Evolutionary conservation across 2,888 invertebrate genomes (phyloP).

Genomic region (Ferdinandea cuprea): DNA sequence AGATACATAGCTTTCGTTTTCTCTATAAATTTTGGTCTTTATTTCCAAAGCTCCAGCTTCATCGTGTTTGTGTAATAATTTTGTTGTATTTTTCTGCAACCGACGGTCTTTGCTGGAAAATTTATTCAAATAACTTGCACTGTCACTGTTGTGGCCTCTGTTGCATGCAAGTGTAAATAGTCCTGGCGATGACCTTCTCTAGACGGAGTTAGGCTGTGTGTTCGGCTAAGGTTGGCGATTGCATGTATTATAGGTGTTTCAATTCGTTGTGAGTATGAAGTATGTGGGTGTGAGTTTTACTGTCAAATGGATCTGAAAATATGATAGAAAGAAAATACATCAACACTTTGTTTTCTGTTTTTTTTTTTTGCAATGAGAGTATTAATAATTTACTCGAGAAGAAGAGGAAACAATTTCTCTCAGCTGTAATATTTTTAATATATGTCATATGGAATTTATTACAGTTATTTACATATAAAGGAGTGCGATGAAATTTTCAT

Average conservation of each 20-base stretch:
- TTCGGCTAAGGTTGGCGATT: background rate
- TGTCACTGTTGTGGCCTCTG: slow-evolving; percentile 29
- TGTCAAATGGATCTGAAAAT: slow-evolving; percentile 48
- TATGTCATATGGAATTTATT: slow-evolving; percentile 36
- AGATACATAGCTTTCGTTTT: too few species aligned
- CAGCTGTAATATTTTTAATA: slow-evolving; percentile 30
- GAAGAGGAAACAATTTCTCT: slow-evolving; percentile 1
- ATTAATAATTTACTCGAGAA: slow-evolving; percentile 34
- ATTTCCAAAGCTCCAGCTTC: background rate
- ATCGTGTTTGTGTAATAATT: background rate
- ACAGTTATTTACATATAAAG: slow-evolving; percentile 2
- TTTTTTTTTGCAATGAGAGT: slow-evolving; percentile 7
- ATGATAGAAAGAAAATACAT: slow-evolving; percentile 37
- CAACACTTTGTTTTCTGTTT: slow-evolving; percentile 38
- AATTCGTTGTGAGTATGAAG: slow-evolving; percentile 6
- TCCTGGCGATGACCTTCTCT: slow-evolving; percentile 15
- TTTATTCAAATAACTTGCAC: slow-evolving; percentile 66
- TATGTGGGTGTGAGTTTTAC: background rate
- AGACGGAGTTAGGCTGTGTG: slow-evolving; percentile 1
- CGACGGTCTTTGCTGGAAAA: slow-evolving; percentile 44
- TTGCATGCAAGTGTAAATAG: slow-evolving; percentile 14
- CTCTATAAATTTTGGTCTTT: slow-evolving; percentile 21
- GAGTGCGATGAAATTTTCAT: slow-evolving; percentile 38
- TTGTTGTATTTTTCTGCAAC: slow-evolving; percentile 35
- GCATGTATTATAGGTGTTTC: slow-evolving; percentile 4